Evolutionary conservation across 37 sponge, comb jelly and placozoan species (phyloP), one percentile per base, ranked within the genome.

Genomic region (Chondrosia reniformis): DNA sequence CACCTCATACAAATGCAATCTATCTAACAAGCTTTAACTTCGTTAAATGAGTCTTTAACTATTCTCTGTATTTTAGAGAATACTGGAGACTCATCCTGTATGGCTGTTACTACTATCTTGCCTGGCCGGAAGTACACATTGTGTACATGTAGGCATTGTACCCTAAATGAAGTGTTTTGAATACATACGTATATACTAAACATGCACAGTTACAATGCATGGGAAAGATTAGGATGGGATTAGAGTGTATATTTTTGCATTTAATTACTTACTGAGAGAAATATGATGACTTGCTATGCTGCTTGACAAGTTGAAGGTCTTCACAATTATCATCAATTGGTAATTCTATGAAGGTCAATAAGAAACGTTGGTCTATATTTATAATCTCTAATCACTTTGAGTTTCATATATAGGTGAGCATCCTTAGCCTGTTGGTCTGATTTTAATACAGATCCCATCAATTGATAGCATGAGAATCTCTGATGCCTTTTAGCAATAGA

Each of bases 401-500:
- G n/a, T n/a, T n/a, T n/a, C n/a, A n/a, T n/a, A n/a, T n/a, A n/a
- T n/a, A n/a, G n/a, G n/a, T n/a, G n/a, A n/a, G n/a, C n/a, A n/a
- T n/a, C n/a, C n/a, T n/a, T n/a, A n/a, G 27, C 27, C 27, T 56
- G 58, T 56, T 24, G 3, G 2, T 24, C 27, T 56, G 3, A 2
- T 56, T 56, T 56, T 6, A 56, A 28, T 28, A 6, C 7, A 6
- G 58, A 6, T 6, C 43, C 72, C 12, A 69, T 1, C 43, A 69
- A 44, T 1, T 69, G 15, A 6, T 69, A 69, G 43, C 72, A 69
- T 3, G 15, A 25, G 15, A 69, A 19, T 19, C 41, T 37, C 44
- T 69, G 72, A 19, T 69, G 72, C 43, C 72, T 69, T 44, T 6
- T 2, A 25, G 72, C 72, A 15, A 69, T 24, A 39, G 42, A 25